A percentile compares a stretch with the other conserved stretches of the same genome.
Conservation (phyloP, 92 coral and sea anemone genomes). For the Phenganax subtilis region DNA sequence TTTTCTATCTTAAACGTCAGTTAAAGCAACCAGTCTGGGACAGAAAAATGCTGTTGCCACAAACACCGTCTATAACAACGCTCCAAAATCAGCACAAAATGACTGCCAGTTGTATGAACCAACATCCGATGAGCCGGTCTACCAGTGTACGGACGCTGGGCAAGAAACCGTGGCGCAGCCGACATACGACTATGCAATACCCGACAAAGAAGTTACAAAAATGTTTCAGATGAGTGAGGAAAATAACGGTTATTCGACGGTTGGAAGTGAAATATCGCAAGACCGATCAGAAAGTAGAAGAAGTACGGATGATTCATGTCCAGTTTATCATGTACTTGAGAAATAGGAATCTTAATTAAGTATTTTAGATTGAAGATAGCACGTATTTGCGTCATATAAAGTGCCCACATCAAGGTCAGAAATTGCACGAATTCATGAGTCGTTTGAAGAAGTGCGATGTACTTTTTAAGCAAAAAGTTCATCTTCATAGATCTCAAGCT, state of each 20-base stretch:
- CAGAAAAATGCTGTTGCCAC: background rate
- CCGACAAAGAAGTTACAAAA: background rate
- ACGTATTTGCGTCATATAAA: too few relatives aligned
- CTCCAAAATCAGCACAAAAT: background rate
- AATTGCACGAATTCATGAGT: too few relatives aligned
- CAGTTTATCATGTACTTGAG: constrained; percentile 8
- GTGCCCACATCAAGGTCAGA: too few relatives aligned
- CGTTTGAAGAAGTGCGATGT: too few relatives aligned
- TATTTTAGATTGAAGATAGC: too few relatives aligned
- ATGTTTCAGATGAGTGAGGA: background rate
- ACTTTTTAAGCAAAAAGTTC: too few relatives aligned
- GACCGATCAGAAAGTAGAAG: background rate
- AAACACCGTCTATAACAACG: background rate
- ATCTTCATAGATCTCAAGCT: too few relatives aligned
- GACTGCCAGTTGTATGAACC: background rate
- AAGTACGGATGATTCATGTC: background rate
- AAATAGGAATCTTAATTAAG: background rate
- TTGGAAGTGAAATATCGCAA: background rate
- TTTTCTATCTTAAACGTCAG: background rate
- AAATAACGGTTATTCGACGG: background rate
- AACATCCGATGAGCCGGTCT: background rate
- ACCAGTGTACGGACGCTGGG: background rate
- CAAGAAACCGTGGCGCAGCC: background rate
- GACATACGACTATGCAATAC: background rate
- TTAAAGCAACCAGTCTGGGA: background rate